phyloP scores from a whole-genome alignment of 1,140 invertebrate species.

The Lepeophtheirus salmonis region DNA sequence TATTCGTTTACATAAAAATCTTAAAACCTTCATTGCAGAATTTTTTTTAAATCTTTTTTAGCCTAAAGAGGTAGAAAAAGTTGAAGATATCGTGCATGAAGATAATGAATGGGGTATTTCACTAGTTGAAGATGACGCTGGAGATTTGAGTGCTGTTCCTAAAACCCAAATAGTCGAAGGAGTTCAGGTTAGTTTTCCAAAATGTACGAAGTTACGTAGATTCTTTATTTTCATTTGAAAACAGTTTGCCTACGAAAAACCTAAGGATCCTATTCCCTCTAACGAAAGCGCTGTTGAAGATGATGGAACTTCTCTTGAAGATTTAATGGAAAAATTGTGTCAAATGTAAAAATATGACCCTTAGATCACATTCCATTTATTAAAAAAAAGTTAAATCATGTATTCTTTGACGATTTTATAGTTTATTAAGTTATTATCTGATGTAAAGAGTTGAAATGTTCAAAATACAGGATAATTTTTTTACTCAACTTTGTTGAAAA shows the following conservation, averaged over 20 bases:
- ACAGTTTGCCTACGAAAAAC: not conserved
- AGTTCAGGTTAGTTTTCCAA: too few relatives aligned
- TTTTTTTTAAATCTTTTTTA: not conserved
- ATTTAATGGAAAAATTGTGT: not conserved
- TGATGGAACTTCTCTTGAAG: constrained; percentile 3
- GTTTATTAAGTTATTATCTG: too few relatives aligned
- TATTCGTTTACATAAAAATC: not conserved
- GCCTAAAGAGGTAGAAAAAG: constrained; percentile 28
- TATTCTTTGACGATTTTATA: too few relatives aligned
- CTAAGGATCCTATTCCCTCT: not conserved
- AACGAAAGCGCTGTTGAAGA: not conserved
- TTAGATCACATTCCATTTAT: too few relatives aligned
- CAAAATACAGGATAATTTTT: too few relatives aligned
- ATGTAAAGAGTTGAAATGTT: too few relatives aligned
- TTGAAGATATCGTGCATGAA: constrained; percentile 50
- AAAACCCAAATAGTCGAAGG: constrained; percentile 1
- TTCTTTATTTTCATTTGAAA: not conserved
- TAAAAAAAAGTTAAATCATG: too few relatives aligned
- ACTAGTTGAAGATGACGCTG: constrained; percentile 36
- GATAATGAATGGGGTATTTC: constrained; percentile 76
- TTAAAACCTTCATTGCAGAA: not conserved
- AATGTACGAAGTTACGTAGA: too few relatives aligned
- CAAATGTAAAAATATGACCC: too few relatives aligned
- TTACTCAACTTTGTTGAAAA: too few relatives aligned
- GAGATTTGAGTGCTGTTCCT: constrained; percentile 7